Evolutionary conservation across 2,888 invertebrate species (phyloP).

Genomic region (Limnephilus auricula): DNA sequence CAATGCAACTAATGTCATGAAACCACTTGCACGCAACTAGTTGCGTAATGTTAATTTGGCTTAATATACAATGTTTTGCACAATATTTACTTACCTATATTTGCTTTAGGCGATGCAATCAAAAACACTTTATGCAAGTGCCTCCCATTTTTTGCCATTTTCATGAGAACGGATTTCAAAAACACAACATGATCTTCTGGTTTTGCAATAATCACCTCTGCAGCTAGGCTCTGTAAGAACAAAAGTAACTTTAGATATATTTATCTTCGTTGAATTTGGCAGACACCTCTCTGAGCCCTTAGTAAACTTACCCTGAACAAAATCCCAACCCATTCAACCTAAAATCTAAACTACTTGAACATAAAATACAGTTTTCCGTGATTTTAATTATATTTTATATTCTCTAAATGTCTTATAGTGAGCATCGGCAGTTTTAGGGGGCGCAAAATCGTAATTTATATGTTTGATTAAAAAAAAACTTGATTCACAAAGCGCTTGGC

Average conservation of each 20-base stretch:
- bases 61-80: not conserved
- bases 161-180: conserved; percentile 25
- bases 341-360: not conserved
- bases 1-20: too few relatives aligned
- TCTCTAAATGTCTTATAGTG: too few relatives aligned
- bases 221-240: not conserved
- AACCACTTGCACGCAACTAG: too few relatives aligned
- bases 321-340: not conserved
- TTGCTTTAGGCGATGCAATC: not conserved
- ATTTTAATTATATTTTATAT: too few relatives aligned
- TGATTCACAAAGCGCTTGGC: too few relatives aligned
- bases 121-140: conserved; percentile 34
- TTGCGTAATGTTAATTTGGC: too few relatives aligned
- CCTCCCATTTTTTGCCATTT: conserved; percentile 27
- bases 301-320: not conserved
- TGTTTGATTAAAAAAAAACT: too few relatives aligned
- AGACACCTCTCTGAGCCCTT: not conserved
- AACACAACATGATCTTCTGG: conserved; percentile 30
- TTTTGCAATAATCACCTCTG: conserved; percentile 38
- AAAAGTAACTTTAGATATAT: not conserved
- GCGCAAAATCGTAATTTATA: too few relatives aligned
- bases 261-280: not conserved
- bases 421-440: too few relatives aligned
- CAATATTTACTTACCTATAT: conserved; percentile 11
- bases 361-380: not conserved